Percentiles rank a stretch among this genome's conserved stretches.
phyloP scores from a whole-genome alignment of 2,888 invertebrate genomes.

The Cheiracanthium punctorium region DNA sequence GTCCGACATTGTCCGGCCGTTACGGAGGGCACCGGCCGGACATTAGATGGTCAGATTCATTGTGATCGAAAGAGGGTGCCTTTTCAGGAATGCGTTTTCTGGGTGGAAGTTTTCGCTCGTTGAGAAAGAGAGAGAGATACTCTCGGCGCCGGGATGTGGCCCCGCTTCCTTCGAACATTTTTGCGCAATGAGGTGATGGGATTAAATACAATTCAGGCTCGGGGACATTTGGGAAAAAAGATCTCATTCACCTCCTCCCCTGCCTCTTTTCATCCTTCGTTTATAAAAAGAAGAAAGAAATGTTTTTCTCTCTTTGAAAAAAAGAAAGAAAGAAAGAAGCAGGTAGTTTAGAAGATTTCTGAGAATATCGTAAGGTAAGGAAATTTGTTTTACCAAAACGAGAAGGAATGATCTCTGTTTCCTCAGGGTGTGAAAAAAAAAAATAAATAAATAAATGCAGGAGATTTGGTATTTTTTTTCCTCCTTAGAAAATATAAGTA shows the following conservation, averaged over 20 bases:
- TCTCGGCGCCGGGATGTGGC: neutral
- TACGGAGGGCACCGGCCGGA: slow-evolving; percentile 29
- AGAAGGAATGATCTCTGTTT: no score
- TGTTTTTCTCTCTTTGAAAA: no score
- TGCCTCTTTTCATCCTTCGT: neutral
- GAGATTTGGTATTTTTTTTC: no score
- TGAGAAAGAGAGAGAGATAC: neutral
- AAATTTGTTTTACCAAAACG: no score
- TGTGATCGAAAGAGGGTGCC: neutral
- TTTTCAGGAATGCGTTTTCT: neutral
- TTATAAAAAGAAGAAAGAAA: neutral
- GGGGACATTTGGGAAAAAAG: neutral
- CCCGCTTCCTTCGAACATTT: neutral
- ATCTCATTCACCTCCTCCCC: no score
- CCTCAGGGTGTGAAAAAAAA: no score
- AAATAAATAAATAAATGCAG: no score
- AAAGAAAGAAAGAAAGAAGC: no score
- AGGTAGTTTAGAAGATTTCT: no score
- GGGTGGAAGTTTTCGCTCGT: neutral
- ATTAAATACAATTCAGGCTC: neutral
- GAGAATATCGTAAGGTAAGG: no score
- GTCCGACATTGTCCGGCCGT: slow-evolving; percentile 43
- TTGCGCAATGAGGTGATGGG: neutral
- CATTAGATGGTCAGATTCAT: slow-evolving; percentile 63
- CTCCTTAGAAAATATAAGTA: no score